A percentile compares a stretch with the other conserved stretches of the same genome.
phyloP scores from a whole-genome alignment of 2,888 invertebrate genomes.

The Pachydiplax longipennis region DNA sequence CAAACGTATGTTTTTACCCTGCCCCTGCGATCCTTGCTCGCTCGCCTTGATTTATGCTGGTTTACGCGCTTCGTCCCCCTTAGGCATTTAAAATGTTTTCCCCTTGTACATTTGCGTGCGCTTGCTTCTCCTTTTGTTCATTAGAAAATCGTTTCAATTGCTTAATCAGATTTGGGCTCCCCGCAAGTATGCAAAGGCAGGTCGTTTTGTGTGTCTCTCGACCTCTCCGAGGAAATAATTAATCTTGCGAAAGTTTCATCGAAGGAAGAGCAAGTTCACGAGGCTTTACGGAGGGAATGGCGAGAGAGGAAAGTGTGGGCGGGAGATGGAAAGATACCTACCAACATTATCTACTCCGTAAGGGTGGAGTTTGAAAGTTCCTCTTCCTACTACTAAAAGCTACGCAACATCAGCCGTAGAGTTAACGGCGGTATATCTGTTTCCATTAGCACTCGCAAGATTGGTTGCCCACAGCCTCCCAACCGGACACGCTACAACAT shows the following conservation, averaged over 20 bases:
- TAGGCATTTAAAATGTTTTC: no score
- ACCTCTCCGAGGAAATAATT: neutral
- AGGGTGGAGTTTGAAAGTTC: neutral
- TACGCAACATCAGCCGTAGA: neutral
- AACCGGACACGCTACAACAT: neutral
- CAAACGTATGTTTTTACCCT: no score
- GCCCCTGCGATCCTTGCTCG: no score
- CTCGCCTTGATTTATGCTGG: no score
- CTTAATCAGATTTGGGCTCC: neutral
- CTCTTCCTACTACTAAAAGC: neutral
- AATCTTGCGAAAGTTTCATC: neutral
- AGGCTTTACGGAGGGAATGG: neutral
- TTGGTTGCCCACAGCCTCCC: neutral
- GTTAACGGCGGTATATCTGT: neutral
- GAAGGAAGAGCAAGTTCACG: neutral
- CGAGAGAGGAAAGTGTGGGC: neutral
- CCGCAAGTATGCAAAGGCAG: neutral
- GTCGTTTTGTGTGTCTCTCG: neutral
- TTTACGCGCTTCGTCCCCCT: no score
- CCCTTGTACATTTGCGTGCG: neutral
- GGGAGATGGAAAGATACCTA: neutral
- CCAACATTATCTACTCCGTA: neutral
- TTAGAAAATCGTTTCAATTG: neutral
- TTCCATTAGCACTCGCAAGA: slow-evolving; percentile 1
- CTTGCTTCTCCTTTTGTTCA: neutral